Percentiles rank a stretch among this genome's conserved stretches.
phyloP scores from a whole-genome alignment of 1,140 invertebrate genomes.

The Oncopeltus fasciatus region DNA sequence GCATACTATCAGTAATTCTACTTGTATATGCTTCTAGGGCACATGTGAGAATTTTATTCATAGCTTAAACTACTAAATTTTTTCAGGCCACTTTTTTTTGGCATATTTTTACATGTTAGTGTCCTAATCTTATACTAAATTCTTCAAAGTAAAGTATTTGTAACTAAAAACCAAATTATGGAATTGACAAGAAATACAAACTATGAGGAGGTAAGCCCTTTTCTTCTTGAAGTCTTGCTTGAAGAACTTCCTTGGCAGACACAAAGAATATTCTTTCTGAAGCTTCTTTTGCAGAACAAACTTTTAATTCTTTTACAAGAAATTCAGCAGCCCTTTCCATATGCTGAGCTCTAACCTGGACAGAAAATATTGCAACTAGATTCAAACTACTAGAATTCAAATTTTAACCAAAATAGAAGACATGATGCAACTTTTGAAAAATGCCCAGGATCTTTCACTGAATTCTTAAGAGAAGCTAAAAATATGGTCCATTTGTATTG shows the following conservation, averaged over 20 bases:
- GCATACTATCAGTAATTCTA: no score
- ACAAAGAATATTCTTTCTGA: conserved; percentile 94
- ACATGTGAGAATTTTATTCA: neutral
- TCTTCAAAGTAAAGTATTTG: neutral
- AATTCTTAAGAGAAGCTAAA: no score
- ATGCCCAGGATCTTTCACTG: no score
- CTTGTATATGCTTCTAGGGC: no score
- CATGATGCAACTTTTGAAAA: no score
- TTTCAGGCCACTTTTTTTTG: no score
- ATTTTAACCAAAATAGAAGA: no score
- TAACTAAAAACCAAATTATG: neutral
- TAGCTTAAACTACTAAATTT: no score
- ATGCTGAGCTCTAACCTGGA: conserved; percentile 87
- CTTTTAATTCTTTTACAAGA: conserved; percentile 85
- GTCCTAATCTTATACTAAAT: neutral
- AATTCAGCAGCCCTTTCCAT: conserved; percentile 86
- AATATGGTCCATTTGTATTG: no score
- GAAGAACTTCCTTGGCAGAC: conserved; percentile 89
- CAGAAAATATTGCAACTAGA: conserved; percentile 19
- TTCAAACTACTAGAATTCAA: no score
- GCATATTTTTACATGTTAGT: neutral
- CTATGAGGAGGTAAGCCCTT: conserved; percentile 47
- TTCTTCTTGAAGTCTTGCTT: conserved; percentile 64
- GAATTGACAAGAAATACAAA: no score
- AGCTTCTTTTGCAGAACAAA: conserved; percentile 74